Evolutionary conservation across 2,888 invertebrate genomes (phyloP), one percentile per base, ranked within the genome.

Genomic region (Colostygia pectinataria): DNA sequence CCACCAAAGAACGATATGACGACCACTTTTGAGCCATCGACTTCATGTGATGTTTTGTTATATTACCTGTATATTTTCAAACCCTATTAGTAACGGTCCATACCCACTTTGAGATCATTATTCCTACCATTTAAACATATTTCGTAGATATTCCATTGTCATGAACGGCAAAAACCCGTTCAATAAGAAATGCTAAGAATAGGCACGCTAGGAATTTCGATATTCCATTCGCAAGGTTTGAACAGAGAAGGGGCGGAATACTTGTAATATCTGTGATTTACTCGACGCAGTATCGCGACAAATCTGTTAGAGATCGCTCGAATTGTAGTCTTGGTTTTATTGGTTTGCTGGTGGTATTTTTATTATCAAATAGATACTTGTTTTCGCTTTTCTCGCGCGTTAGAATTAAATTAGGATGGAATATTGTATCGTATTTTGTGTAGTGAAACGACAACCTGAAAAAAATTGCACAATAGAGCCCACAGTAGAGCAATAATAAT

Each of bases 261-360:
- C 12, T 44, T 37, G 37, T 31, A 49, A 49, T 48, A 43, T 33
- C 42, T 38, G 13, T 31, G 42, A 43, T 49, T 49, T 49, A 49
- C 38, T 33, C 42, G 31, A 37, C 31, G 15, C 28, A 38, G 25
- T 37, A 37, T 31, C 9, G 8, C 12, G 24, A 24, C 40, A 40
- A 42, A 44, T 37, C 37, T 31, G 37, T 44, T 24, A 5, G 25
- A 12, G 34, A 42, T 42, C 18, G 18, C 34, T 14, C 10, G 15
- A 23, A 25, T 41, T 32, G 4, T 15, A 7, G 14, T 20, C 13
- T 23, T 13, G 20, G 5, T 28, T 12, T 23, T 38, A 14, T 14
- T n/a, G n/a, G 25, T 28, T 23, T 23, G 10, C 20, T 5, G 5
- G 18, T 15, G 27, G 38, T 18, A 27, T 25, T 27, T 27, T 25